These are phyloP conservation scores for Aethina tumida DNA, from an alignment of 1,140 invertebrate genomes.

Conservation along the genomic window DNA sequence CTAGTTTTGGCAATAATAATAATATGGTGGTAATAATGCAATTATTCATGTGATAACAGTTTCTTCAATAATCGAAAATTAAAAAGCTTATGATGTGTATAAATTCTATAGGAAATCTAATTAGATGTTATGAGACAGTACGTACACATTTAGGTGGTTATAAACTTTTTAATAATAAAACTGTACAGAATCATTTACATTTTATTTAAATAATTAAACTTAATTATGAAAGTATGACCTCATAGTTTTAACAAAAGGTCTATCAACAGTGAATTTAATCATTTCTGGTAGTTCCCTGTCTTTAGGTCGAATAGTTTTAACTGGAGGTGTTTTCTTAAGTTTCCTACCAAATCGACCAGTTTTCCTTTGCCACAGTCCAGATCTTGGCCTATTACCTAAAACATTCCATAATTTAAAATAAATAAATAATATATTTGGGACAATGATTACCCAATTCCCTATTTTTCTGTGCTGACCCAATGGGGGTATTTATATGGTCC, in stretches of 20 bases:
- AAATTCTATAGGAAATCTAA: no score
- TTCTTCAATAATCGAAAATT: no score
- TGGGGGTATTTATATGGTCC: constrained; percentile 58
- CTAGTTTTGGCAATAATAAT: no score
- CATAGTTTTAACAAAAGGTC: constrained; percentile 19
- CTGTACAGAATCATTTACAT: no score
- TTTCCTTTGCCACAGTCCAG: constrained; percentile 91
- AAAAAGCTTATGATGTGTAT: no score
- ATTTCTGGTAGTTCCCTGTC: constrained; percentile 10
- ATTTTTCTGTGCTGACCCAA: constrained; percentile 74
- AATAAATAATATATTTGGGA: no score
- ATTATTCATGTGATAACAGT: no score
- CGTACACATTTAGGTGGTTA: no score
- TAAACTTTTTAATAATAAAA: no score
- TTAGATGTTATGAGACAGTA: no score
- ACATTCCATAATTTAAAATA: no score
- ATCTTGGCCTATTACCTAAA: constrained; percentile 79
- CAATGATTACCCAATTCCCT: constrained; percentile 78
- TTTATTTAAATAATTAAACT: constrained; percentile 4
- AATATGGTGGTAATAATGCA: no score
- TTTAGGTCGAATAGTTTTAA: constrained; percentile 26
- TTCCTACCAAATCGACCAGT: constrained; percentile 82
- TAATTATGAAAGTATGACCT: constrained; percentile 21
- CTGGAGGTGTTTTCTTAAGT: constrained; percentile 55
- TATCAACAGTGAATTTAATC: constrained; percentile 17